These are phyloP conservation scores for Callyntrura guangdongensis DNA, from an alignment of 2,888 invertebrate genomes.

Conservation along the genomic window DNA sequence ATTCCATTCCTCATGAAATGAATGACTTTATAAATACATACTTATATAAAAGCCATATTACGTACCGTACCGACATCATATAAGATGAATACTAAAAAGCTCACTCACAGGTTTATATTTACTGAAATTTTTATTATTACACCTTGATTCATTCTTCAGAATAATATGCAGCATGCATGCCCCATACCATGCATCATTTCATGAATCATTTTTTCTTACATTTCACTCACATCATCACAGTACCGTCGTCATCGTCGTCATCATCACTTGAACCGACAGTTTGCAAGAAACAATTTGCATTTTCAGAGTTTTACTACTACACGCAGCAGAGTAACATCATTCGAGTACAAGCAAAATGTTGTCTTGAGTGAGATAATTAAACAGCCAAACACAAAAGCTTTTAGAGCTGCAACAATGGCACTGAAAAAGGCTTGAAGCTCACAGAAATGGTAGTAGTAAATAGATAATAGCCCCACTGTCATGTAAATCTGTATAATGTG, in stretches of 20 bases:
- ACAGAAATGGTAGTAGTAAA: constrained; percentile 27
- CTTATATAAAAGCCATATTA: background rate
- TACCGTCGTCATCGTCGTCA: background rate
- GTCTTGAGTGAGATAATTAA: constrained; percentile 48
- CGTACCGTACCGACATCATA: background rate
- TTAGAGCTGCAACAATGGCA: constrained; percentile 7
- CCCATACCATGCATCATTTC: constrained; percentile 1
- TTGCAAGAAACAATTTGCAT: constrained; percentile 55
- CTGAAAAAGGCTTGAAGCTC: constrained; percentile 32
- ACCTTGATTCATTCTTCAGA: constrained; percentile 23
- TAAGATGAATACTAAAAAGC: background rate
- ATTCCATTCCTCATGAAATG: constrained; percentile 1
- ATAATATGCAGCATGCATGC: background rate
- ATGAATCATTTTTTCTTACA: constrained; percentile 34
- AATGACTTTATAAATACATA: constrained; percentile 33
- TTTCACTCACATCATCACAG: background rate
- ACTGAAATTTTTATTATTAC: background rate
- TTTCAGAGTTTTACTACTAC: constrained; percentile 17
- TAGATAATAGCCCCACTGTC: constrained; percentile 21
- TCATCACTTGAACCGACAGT: constrained; percentile 13
- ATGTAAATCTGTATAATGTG: constrained; percentile 22
- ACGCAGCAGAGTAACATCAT: background rate
- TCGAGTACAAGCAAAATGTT: constrained; percentile 38
- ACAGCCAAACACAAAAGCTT: constrained; percentile 39
- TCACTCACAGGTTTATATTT: constrained; percentile 28